These are phyloP conservation scores for Troides helena DNA, from an alignment of 2,888 invertebrate genomes.

Conservation along the genomic window DNA sequence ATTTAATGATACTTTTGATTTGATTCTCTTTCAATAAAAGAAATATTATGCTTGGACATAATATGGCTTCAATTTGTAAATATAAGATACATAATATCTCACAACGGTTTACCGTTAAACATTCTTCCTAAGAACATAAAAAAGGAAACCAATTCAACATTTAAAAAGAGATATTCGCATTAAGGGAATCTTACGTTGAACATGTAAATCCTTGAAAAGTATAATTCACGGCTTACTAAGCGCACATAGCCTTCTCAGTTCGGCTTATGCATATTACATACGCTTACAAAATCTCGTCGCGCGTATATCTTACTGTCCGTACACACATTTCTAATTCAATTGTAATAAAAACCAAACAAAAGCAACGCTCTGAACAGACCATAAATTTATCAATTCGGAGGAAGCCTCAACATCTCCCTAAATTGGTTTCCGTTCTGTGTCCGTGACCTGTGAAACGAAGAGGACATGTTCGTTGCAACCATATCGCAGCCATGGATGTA, in stretches of 20 bases:
- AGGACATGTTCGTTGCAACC: too few relatives aligned
- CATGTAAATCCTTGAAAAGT: constrained; percentile 18
- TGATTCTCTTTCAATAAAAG: too few relatives aligned
- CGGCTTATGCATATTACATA: constrained; percentile 20
- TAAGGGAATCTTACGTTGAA: constrained; percentile 1
- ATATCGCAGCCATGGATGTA: too few relatives aligned
- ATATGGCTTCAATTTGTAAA: too few relatives aligned
- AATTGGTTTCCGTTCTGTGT: too few relatives aligned
- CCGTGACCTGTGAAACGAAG: too few relatives aligned
- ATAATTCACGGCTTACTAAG: constrained; percentile 14
- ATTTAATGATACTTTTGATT: too few relatives aligned
- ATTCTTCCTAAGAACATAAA: too few relatives aligned
- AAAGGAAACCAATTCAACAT: not conserved
- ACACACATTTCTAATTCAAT: constrained; percentile 22
- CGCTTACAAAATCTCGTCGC: constrained; percentile 15
- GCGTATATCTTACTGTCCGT: constrained; percentile 12
- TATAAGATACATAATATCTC: too few relatives aligned
- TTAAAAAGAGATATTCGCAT: not conserved
- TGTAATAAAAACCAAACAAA: constrained; percentile 20
- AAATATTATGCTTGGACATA: too few relatives aligned
- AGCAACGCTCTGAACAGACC: constrained; percentile 12
- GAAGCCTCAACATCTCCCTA: not conserved
- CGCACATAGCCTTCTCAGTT: constrained; percentile 2
- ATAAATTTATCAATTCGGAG: constrained; percentile 18
- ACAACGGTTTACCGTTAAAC: too few relatives aligned